Evolutionary conservation across 2,797 vertebrate genomes (phyloP).

Genomic region (Oreonectes daqikongensis): DNA sequence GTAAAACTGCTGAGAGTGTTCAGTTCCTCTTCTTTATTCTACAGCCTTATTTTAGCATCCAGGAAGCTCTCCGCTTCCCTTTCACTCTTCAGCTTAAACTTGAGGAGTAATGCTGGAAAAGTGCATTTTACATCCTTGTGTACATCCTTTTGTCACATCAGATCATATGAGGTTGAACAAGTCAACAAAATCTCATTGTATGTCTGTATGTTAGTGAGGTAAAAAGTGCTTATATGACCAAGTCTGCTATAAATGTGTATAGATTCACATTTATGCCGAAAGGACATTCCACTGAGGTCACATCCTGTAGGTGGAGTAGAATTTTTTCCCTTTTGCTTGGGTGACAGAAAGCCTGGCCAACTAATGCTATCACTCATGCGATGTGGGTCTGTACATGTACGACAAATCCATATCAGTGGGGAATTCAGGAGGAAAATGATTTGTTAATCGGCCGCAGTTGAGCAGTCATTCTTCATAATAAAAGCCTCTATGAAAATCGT

Average conservation of each 20-base stretch:
- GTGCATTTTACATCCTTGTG: conserved; percentile 14
- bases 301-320: conserved; percentile 73
- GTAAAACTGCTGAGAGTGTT: conserved; percentile 69
- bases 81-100: conserved; percentile 48
- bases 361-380: conserved; percentile 62
- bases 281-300: conserved; percentile 74
- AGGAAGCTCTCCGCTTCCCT: conserved; percentile 60
- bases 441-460: conserved; percentile 33
- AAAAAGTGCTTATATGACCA: not conserved
- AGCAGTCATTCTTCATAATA: conserved; percentile 35
- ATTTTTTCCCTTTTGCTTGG: conserved; percentile 59
- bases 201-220: not conserved
- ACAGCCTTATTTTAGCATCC: conserved; percentile 65
- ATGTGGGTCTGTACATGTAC: conserved; percentile 38
- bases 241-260: not conserved
- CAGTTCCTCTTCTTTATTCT: conserved; percentile 24
- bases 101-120: not conserved
- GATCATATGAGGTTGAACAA: not conserved
- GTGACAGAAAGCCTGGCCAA: conserved; percentile 73
- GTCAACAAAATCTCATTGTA: not conserved
- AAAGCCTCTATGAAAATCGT: conserved; percentile 23
- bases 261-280: conserved; percentile 53
- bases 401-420: conserved; percentile 26
- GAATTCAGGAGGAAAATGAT: conserved; percentile 34
- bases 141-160: conserved; percentile 8